Evolutionary conservation across 2,797 vertebrate species (phyloP), one percentile per base, ranked within the genome.

Genomic region (Sebastes variabilis): DNA sequence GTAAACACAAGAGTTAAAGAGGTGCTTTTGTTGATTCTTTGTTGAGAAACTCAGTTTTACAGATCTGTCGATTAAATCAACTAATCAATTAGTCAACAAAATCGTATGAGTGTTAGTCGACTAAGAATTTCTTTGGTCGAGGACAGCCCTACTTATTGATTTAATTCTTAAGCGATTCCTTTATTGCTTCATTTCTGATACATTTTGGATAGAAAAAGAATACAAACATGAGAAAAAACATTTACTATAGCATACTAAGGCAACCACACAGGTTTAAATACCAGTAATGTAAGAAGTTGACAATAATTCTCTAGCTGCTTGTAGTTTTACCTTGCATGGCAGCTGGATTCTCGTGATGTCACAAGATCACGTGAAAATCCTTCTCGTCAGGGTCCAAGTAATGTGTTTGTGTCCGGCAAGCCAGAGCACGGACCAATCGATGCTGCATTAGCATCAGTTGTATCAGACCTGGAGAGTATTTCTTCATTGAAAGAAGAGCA

Each of bases 11-110:
- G 14, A 42, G 1, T 42, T 42, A 42, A 42, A 42, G 14, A 16
- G 13, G 13, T 42, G 38, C 16, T 46, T 3, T 46, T 46, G 3
- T 46, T 46, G 42, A 46, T 46, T 46, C 42, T 18, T 46, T 18
- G 16, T 7, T 6, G 42, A 46, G 14, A 18, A 46, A 16, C 42
- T 46, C 42, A 46, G 42, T 46, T 46, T 46, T 46, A 46, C 16
- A 46, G 42, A 46, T 46, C 42, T 46, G 42, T 46, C 6, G 6
- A 46, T 46, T 46, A 46, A 46, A 2, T 46, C 38, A 16, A 46
- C 1, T 46, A 0, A 46, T 46, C 18, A 18, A 49, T 49, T 49
- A 49, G 18, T 0, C 3, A 8, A 1, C 7, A 49, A 4, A 49
- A 49, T 49, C 0, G 1, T 18, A 18, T 18, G 42, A 46, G 42